Base-by-base conservation (phyloP, 92 coral and sea anemone species). In the Heteractis magnifica region DNA sequence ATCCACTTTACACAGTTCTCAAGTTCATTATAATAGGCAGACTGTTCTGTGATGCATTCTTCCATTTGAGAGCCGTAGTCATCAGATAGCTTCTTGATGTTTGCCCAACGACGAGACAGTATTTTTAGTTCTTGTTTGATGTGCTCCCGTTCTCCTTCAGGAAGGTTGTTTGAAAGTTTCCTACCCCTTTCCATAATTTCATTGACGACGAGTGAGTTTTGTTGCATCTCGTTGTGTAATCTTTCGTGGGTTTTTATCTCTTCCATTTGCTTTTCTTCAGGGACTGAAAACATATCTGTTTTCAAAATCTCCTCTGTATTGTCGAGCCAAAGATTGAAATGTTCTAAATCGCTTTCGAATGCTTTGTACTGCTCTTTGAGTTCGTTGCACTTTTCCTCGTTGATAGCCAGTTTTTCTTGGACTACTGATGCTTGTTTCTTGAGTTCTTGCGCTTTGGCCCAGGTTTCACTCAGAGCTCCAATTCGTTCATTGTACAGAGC, bases 1-100 rank as follows among this genome's bases (percentile, higher is more conserved):
- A 97, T 90, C 98, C 99, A 97, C 20, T 83, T 82, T 80, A 94
- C 97, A 71, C 95, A 88, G 50, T 91, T 88, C 84, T 97, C 99
- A 21, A 97, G 92, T 58, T 90, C 88, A 56, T 97, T 91, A 52
- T 94, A 97, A 80, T 97, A 97, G 14, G 86, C 91, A 44, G 97
- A 84, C 70, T 97, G 99, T 75, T 94, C 93, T 49, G 90, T 83
- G 80, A 97, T 94, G 76, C 99, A 97, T 72, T 94, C 91, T 77
- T 97, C 98, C 76, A 97, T 88, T 74, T 89, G 90, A 77, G 82
- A 80, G 26, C 93, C 91, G 19, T 91, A 93, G 18, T 86, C 77
- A 51, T 91, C 94, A 55, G 94, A 90, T 10, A 91, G 76, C 65
- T 73, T 90, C 85, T 93, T 93, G 4, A 97, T 88, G 72, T 82